Conservation (phyloP, 1,140 invertebrate species). For the Batillaria attramentaria region DNA sequence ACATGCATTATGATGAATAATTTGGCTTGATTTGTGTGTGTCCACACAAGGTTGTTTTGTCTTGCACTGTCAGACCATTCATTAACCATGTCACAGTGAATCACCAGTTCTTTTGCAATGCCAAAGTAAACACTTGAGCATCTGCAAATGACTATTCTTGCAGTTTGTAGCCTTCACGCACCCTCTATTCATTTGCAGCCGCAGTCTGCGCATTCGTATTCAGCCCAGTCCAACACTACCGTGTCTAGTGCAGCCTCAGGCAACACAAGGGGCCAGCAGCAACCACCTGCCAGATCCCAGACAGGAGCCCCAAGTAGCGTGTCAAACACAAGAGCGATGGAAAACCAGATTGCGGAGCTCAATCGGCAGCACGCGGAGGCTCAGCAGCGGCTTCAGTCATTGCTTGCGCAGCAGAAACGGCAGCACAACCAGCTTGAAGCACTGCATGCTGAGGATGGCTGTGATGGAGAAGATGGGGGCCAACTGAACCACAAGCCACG, state of each 20-base stretch:
- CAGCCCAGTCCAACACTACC: neutral
- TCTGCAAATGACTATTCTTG: no score
- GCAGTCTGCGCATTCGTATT: neutral
- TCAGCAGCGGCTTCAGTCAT: conserved; percentile 51
- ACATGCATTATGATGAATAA: no score
- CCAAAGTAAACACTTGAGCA: no score
- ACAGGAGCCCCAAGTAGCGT: neutral
- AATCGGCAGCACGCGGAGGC: conserved; percentile 64
- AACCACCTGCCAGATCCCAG: neutral
- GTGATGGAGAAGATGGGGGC: neutral
- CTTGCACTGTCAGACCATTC: no score
- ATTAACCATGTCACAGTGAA: no score
- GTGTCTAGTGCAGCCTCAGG: neutral
- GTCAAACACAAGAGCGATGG: conserved; percentile 36
- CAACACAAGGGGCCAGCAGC: neutral
- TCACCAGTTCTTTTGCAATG: no score
- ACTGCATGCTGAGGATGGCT: conserved; percentile 23
- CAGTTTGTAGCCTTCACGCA: no score
- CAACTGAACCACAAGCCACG: no score
- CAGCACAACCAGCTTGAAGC: conserved; percentile 44
- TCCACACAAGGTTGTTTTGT: no score
- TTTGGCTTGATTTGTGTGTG: no score
- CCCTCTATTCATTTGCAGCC: no score
- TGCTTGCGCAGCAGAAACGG: conserved; percentile 49
- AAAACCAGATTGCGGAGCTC: conserved; percentile 58